These are phyloP conservation scores for Eretmocerus hayati DNA, from an alignment of 2,888 invertebrate species.

Conservation along the genomic window DNA sequence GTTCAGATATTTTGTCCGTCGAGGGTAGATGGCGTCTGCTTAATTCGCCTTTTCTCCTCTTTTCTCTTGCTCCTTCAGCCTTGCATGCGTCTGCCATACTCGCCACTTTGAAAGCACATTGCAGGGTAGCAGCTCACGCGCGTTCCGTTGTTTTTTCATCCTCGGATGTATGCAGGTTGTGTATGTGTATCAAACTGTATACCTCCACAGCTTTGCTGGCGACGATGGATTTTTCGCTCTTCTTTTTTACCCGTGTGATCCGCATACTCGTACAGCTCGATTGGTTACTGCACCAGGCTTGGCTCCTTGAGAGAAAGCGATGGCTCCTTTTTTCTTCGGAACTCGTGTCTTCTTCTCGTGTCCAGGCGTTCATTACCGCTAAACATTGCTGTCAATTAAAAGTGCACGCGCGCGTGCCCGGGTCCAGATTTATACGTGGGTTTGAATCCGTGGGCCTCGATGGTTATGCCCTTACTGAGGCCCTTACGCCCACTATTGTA, in stretches of 20 bases:
- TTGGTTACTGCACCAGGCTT: too few species aligned
- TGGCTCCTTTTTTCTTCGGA: not conserved
- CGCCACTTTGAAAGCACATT: too few species aligned
- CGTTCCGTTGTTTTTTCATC: too few species aligned
- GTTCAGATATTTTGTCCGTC: too few species aligned
- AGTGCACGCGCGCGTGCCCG: conserved; percentile 27
- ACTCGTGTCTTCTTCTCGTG: conserved; percentile 18
- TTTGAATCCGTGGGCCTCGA: conserved; percentile 23
- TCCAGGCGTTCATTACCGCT: conserved; percentile 41
- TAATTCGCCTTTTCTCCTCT: conserved; percentile 21
- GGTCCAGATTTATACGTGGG: conserved; percentile 41
- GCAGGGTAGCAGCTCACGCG: too few species aligned
- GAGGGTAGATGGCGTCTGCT: conserved; percentile 9
- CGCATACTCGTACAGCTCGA: not conserved
- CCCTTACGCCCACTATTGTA: too few species aligned
- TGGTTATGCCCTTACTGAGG: conserved; percentile 19
- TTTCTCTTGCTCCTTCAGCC: conserved; percentile 16
- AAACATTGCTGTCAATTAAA: conserved; percentile 46
- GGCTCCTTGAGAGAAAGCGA: too few species aligned
- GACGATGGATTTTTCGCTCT: too few species aligned
- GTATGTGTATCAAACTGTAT: too few species aligned
- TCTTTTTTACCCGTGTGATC: conserved; percentile 5
- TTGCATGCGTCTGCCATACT: too few species aligned
- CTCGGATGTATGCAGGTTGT: too few species aligned
- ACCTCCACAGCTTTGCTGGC: too few species aligned